Evolutionary conservation across 2,113 vertebrate genomes (phyloP), one percentile per base, ranked within the genome.

Genomic region (Leiothrix lutea): DNA sequence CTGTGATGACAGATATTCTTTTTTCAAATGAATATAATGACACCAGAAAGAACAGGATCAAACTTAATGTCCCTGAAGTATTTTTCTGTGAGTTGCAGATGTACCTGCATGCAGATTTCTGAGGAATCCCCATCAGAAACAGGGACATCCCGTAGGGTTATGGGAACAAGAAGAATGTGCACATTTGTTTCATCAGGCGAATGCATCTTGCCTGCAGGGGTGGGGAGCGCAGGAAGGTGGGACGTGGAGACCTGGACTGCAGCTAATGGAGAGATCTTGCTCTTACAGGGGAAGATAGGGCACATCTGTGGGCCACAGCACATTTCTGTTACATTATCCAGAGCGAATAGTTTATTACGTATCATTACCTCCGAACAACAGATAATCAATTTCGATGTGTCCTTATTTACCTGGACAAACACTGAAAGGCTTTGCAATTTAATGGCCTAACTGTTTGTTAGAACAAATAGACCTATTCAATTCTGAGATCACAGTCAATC

Each of bases 371-470:
- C 62, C 1, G 14, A 90, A 90, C 81, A 97, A 96, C 91, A 94
- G 95, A 57, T 84, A 96, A 97, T 96, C 80, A 97, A 96, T 94
- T 95, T 93, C 94, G 87, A 93, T 70, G 80, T 77, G 81, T 95
- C 57, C 94, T 97, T 97, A 97, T 97, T 96, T 90, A 86, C 90
- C 92, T 94, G 86, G 91, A 97, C 95, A 97, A 97, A 92, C 73
- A 93, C 57, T 93, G 73, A 78, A 94, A 95, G 86, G 88, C 73
- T 95, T 66, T 75, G 92, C 92, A 84, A 95, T 96, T 97, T 96
- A 94, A 71, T 95, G 84, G 91, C 95, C 58, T 70, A 88, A 90
- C 69, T 94, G 67, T 94, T 97, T 71, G 88, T 90, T 95, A 96
- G 85, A 96, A 92, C 85, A 96, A 96, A 95, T 91, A 84, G 84